Conservation (phyloP, 2,113 vertebrate genomes). For the Chlorodrepanis virens region DNA sequence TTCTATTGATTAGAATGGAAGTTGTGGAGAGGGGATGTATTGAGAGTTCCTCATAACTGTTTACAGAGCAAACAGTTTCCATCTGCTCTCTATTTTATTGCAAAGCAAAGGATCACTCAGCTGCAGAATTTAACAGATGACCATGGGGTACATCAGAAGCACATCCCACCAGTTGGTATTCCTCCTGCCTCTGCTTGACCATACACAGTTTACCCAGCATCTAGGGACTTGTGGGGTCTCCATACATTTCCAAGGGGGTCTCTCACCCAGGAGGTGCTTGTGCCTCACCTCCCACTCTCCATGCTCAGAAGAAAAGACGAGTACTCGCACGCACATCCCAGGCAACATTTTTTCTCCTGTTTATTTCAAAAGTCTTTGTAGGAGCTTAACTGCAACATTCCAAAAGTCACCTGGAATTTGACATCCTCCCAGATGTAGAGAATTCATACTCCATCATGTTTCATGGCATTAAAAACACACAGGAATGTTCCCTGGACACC, state of each 20-base stretch:
- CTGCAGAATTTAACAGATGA: neutral
- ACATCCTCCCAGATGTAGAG: slow-evolving; percentile 14
- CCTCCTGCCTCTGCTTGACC: neutral
- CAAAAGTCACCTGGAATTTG: neutral
- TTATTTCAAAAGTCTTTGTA: slow-evolving; percentile 48
- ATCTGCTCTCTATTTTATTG: neutral
- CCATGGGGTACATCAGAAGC: neutral
- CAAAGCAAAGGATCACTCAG: neutral
- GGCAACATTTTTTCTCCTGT: neutral
- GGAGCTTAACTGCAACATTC: slow-evolving; percentile 27
- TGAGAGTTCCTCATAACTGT: neutral
- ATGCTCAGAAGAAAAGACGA: neutral
- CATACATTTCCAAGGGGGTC: neutral
- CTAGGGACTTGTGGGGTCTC: neutral
- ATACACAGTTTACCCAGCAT: neutral
- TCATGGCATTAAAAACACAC: neutral
- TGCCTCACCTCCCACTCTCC: neutral
- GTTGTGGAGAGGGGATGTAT: neutral
- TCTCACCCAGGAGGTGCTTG: neutral
- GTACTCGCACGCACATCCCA: neutral
- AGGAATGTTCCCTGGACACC: neutral
- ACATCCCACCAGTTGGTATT: neutral
- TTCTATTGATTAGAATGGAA: neutral
- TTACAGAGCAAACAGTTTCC: slow-evolving; percentile 12
- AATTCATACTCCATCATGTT: neutral